Base-by-base conservation (phyloP, 2,888 invertebrate genomes). In the Tiliacea aurago region DNA sequence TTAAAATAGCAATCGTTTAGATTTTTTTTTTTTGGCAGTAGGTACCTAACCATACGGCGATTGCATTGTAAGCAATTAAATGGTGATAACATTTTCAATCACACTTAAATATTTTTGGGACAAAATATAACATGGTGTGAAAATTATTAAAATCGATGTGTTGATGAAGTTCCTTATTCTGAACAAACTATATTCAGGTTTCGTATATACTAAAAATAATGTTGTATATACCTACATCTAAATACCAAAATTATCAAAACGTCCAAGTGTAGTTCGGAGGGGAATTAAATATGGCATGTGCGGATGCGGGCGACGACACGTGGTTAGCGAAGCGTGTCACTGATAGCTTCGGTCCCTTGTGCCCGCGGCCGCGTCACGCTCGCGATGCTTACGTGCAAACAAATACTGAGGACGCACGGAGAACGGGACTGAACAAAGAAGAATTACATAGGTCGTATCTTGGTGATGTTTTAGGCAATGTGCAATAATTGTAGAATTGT, bases 281-380 rank as follows among this genome's bases (percentile, higher is more conserved):
- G 79, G 83, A 80, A 79, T 83, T 78, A 80, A 80, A 80, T 85
- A 84, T 86, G 84, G 86, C 62, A 59, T 88, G 85, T 88, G 82
- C 85, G 88, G 80, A 90, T 89, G 88, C 88, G 87, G 84, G 89
- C 80, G 69, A 77, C 76, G 83, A 82, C 81, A 80, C 87, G 87
- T 85, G 89, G 76, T 86, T 90, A 92, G 87, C 91, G 88, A 89
- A 89, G 88, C 93, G 92, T 91, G 88, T 85, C 82, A 82, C 87
- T 87, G 93, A 94, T 93, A 93, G 90, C 92, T 90, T 75, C 62
- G 56, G 76, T 86, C 82, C 84, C 68, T 49, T 18, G 70, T 66
- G 70, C 69, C 84, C 88, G 85, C 81, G 87, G 89, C 69, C 69
- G 62, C 73, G 79, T 65, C 76, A 78, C 79, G 68, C 66, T 66